Conservation (phyloP, 37 sponge, comb jelly and placozoan genomes). For the Haliclona indistincta region DNA sequence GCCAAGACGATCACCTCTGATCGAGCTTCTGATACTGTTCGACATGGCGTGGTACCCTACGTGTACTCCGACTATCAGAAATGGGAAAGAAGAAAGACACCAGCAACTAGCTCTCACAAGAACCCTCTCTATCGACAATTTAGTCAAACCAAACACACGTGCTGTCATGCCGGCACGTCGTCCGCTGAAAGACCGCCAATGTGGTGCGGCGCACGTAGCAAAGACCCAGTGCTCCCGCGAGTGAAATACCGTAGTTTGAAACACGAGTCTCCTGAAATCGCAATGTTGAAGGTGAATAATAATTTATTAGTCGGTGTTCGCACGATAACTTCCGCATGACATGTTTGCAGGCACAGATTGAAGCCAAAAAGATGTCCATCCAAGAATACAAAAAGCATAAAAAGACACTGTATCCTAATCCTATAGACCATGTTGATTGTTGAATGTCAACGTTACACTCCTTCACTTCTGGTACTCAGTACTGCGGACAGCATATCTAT, state of each 20-base stretch:
- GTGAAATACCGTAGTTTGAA: too few relatives aligned
- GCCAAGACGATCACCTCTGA: too few relatives aligned
- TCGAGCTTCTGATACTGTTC: too few relatives aligned
- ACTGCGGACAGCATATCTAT: slow-evolving; percentile 22
- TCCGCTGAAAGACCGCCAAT: too few relatives aligned
- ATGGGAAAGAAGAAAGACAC: slow-evolving; percentile 45
- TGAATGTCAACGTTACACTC: background rate
- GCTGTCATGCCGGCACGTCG: too few relatives aligned
- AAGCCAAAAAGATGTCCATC: slow-evolving; percentile 17
- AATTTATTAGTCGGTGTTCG: background rate
- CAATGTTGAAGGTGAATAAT: slow-evolving; percentile 1
- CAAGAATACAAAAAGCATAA: slow-evolving; percentile 7
- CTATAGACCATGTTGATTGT: background rate
- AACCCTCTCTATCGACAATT: too few relatives aligned
- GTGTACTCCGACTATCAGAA: slow-evolving; percentile 30
- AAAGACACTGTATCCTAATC: slow-evolving; percentile 14
- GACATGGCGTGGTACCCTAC: background rate
- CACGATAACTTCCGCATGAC: background rate
- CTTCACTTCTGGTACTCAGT: slow-evolving; percentile 12
- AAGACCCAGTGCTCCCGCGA: too few relatives aligned
- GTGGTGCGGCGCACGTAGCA: too few relatives aligned
- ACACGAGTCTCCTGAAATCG: background rate
- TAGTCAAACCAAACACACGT: too few relatives aligned
- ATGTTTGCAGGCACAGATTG: slow-evolving; percentile 23
- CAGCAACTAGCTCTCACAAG: too few relatives aligned